A percentile compares a stretch with the other conserved stretches of the same genome.
These are phyloP conservation scores for Morpho helenor DNA, from an alignment of 2,888 invertebrate genomes.

Conservation along the genomic window DNA sequence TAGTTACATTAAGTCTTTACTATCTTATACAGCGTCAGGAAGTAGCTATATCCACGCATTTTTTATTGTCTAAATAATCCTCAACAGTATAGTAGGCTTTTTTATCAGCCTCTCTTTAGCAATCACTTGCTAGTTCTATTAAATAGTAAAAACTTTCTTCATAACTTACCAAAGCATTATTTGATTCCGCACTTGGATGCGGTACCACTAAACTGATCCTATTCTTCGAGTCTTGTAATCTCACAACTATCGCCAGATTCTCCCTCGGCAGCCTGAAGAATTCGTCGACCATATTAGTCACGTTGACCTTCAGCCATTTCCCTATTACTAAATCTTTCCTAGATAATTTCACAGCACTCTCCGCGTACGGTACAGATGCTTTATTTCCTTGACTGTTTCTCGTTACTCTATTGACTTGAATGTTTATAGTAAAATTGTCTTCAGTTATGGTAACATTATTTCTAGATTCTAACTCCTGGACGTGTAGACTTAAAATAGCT, in stretches of 20 bases:
- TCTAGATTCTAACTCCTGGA: constrained; percentile 69
- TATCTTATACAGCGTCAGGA: no score
- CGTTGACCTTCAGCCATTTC: constrained; percentile 86
- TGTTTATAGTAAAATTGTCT: constrained; percentile 55
- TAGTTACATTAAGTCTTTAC: no score
- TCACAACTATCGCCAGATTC: constrained; percentile 88
- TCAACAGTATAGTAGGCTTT: no score
- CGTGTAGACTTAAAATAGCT: constrained; percentile 84
- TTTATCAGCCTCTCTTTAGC: no score
- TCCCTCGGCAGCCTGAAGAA: constrained; percentile 87
- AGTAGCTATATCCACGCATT: no score
- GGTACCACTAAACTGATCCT: constrained; percentile 83
- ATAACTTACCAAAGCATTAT: constrained; percentile 65
- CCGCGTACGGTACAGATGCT: constrained; percentile 58
- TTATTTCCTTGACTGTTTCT: constrained; percentile 61
- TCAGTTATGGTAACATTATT: constrained; percentile 53
- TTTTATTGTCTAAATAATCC: no score
- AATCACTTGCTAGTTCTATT: no score
- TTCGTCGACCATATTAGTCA: constrained; percentile 85
- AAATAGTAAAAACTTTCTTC: no score
- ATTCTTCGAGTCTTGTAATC: constrained; percentile 80
- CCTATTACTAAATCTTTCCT: constrained; percentile 77
- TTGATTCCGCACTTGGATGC: constrained; percentile 80
- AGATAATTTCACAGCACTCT: constrained; percentile 65
- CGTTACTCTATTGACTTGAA: constrained; percentile 66